Base-by-base conservation (phyloP, 64 coral and sea anemone genomes). In the Actinia tenebrosa region DNA sequence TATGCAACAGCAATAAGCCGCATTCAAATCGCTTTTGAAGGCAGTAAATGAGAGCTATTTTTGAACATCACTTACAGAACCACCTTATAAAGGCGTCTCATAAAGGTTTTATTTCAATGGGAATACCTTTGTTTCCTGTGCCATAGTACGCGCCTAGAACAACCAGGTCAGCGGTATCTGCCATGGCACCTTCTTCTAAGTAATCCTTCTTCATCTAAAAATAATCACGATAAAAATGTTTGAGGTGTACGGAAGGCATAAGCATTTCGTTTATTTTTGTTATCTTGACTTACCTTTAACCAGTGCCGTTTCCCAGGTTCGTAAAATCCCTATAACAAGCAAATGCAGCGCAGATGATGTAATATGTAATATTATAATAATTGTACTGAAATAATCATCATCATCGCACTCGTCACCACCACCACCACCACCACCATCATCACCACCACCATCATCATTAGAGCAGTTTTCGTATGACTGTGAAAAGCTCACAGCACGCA, bases 161-260 rank as follows among this genome's bases (percentile, higher is more conserved):
- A 22, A 98, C 96, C 75, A 98, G 87, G 88, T 98, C 96, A 90
- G 96, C 92, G 68, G 96, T 95, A 84, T 98, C 96, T 85, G 96
- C 96, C 96, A 98, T 98, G 52, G 96, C 89, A 87, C 96, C 96
- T 89, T 98, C 96, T 26, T 95, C 93, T 20, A 98, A 81, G 60
- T 98, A 98, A 87, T 98, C 96, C 64, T 94, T 98, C 25, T 98
- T 98, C 96, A 98, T 98, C 96, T 98, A 56, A 63, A 84, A 89
- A 64, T 64, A 16, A 26, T 71, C 22, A 82, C 8, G 44, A 47
- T 5, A 14, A 14, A 22, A 77, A 23, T 44, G 10, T 56, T 44
- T n/a, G 45, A n/a, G 54, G 8, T 83, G n/a, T n/a, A 66, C n/a
- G 19, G n/a, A 66, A 88, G 16, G 7, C 6, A 15, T 5, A 16